Evolutionary conservation across 2,888 invertebrate species (phyloP).

Genomic region (Drosophila setosimentum): DNA sequence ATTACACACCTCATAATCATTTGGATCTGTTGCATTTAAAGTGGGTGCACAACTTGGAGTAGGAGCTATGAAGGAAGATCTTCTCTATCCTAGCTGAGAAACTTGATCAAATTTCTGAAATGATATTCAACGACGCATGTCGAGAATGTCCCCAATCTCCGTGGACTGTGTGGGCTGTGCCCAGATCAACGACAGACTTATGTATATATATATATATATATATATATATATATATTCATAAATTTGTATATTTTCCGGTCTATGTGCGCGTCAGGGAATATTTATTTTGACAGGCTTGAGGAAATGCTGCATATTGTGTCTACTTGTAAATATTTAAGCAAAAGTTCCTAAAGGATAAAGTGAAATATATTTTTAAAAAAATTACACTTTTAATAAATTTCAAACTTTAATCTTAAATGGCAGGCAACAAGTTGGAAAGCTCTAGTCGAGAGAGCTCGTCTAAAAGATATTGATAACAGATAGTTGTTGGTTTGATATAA

Average conservation of each 20-base stretch:
- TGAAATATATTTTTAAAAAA: neutral
- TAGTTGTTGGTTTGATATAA: neutral
- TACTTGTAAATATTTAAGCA: conserved; percentile 21
- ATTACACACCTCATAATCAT: conserved; percentile 83
- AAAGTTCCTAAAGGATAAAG: conserved; percentile 8
- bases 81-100: conserved; percentile 21
- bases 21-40: conserved; percentile 23
- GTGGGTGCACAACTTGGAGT: conserved; percentile 1
- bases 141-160: conserved; percentile 21
- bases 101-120: conserved; percentile 72
- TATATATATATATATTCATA: neutral
- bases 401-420: neutral
- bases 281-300: conserved; percentile 64
- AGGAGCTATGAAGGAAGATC: neutral
- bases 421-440: neutral
- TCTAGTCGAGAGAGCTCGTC: neutral
- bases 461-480: neutral
- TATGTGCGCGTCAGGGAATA: conserved; percentile 34
- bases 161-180: conserved; percentile 37
- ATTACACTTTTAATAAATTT: neutral
- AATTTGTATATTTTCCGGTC: conserved; percentile 27
- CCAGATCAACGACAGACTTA: conserved; percentile 23
- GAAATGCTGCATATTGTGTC: conserved; percentile 47
- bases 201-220: neutral
- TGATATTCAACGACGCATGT: conserved; percentile 62